Percentiles rank a stretch among this genome's conserved stretches.
These are phyloP conservation scores for Acanthurus leucopareius DNA, from an alignment of 2,797 vertebrate species.

Conservation along the genomic window DNA sequence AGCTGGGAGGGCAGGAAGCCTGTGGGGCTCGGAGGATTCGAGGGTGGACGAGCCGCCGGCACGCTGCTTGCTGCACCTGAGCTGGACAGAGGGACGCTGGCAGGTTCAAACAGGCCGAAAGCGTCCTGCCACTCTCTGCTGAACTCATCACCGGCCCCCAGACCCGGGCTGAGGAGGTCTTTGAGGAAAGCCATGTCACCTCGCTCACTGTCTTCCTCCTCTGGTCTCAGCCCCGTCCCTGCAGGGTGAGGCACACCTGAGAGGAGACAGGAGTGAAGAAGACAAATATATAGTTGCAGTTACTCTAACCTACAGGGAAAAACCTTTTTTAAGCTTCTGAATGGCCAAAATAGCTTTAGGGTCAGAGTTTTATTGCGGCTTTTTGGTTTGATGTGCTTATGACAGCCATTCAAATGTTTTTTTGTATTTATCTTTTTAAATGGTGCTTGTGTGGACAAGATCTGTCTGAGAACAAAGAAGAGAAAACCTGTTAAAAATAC, in stretches of 20 bases:
- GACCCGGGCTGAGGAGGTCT: slow-evolving; percentile 82
- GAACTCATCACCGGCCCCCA: slow-evolving; percentile 77
- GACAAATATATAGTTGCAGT: not conserved
- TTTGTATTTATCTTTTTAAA: too few species aligned
- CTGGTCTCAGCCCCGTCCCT: slow-evolving; percentile 4
- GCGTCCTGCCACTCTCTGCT: slow-evolving; percentile 83
- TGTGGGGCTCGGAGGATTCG: slow-evolving; percentile 75
- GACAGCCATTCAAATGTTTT: too few species aligned
- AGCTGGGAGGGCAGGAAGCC: slow-evolving; percentile 91
- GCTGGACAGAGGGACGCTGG: slow-evolving; percentile 22
- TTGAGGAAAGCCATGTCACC: slow-evolving; percentile 89
- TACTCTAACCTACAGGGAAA: too few species aligned
- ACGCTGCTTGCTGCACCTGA: slow-evolving; percentile 20
- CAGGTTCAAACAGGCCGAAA: slow-evolving; percentile 78
- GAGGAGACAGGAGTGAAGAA: slow-evolving; percentile 43
- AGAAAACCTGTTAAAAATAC: too few species aligned
- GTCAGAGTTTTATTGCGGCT: too few species aligned
- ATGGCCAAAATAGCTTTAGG: too few species aligned
- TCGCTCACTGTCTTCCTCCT: slow-evolving; percentile 83
- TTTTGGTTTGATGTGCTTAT: too few species aligned
- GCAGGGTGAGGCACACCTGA: slow-evolving; percentile 44
- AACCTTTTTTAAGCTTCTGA: too few species aligned
- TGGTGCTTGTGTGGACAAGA: too few species aligned
- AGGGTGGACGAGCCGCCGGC: slow-evolving; percentile 55
- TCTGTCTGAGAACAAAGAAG: too few species aligned